Percentiles rank a stretch among this genome's conserved stretches.
These are phyloP conservation scores for Zoanthus gigantus DNA, from an alignment of 92 coral and sea anemone genomes.

Conservation along the genomic window DNA sequence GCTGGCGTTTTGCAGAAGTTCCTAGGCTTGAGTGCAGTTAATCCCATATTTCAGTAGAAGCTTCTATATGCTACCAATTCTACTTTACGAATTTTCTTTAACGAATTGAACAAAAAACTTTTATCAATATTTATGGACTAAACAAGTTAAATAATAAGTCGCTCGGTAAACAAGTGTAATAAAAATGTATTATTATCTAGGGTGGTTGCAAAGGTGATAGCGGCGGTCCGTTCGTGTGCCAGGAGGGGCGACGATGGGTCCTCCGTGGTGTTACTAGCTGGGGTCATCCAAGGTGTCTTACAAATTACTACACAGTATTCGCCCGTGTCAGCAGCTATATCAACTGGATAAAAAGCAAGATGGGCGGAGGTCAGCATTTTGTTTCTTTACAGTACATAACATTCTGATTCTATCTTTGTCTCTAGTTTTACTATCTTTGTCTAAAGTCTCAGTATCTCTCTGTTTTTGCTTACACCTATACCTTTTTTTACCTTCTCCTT, in stretches of 20 bases:
- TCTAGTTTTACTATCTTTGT: too few relatives aligned
- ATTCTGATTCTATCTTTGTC: not conserved
- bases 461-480: too few relatives aligned
- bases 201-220: constrained; percentile 94
- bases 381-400: not conserved
- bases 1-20: too few relatives aligned
- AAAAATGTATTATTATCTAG: not conserved
- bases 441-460: too few relatives aligned
- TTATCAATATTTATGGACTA: not conserved
- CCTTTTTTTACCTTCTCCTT: too few relatives aligned
- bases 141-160: not conserved
- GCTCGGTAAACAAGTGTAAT: not conserved
- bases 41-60: too few relatives aligned
- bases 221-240: constrained; percentile 93
- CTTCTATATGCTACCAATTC: too few relatives aligned
- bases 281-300: constrained; percentile 76
- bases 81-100: too few relatives aligned
- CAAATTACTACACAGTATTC: constrained; percentile 83
- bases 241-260: constrained; percentile 82
- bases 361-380: constrained; percentile 29
- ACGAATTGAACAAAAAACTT: too few relatives aligned
- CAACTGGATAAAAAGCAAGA: constrained; percentile 76
- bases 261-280: constrained; percentile 92
- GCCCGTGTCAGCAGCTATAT: constrained; percentile 80
- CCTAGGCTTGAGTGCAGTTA: too few relatives aligned